Conservation (phyloP, 2,888 invertebrate species). For the Epirrita christyi region DNA sequence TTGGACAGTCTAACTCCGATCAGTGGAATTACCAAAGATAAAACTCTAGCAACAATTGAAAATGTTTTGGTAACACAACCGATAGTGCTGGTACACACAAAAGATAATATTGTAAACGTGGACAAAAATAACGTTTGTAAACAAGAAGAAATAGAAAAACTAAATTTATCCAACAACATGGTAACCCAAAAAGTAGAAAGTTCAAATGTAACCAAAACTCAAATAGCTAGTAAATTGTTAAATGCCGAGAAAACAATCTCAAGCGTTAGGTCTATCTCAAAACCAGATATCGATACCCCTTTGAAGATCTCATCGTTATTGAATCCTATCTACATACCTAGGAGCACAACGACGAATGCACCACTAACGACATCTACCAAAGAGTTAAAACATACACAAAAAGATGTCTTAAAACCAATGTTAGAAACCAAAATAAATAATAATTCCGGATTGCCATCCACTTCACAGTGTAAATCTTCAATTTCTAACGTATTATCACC, state of each 20-base stretch:
- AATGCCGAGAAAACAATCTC: constrained; percentile 9
- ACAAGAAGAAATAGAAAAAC: constrained; percentile 11
- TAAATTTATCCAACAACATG: constrained; percentile 5
- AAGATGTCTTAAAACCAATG: constrained; percentile 3
- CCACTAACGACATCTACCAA: constrained; percentile 11
- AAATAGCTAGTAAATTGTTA: constrained; percentile 22
- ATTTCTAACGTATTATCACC: neutral
- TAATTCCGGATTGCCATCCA: constrained; percentile 3
- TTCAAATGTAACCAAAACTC: constrained; percentile 23
- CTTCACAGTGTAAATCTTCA: constrained; percentile 8
- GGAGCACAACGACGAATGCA: constrained; percentile 28
- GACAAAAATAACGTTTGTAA: constrained; percentile 20
- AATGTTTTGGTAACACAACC: constrained; percentile 48
- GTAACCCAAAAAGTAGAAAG: constrained; percentile 14
- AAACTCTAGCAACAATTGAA: constrained; percentile 34
- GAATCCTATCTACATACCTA: constrained; percentile 60
- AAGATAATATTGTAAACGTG: constrained; percentile 36
- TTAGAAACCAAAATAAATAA: constrained; percentile 3
- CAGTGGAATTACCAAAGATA: constrained; percentile 8
- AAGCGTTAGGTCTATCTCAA: constrained; percentile 31
- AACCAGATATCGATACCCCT: constrained; percentile 51
- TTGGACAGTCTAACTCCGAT: constrained; percentile 11
- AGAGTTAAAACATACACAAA: constrained; percentile 15
- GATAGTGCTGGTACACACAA: constrained; percentile 45
- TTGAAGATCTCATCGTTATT: constrained; percentile 71